Conservation (phyloP, 2,888 invertebrate species). For the Ichneumoninae sp. region DNA sequence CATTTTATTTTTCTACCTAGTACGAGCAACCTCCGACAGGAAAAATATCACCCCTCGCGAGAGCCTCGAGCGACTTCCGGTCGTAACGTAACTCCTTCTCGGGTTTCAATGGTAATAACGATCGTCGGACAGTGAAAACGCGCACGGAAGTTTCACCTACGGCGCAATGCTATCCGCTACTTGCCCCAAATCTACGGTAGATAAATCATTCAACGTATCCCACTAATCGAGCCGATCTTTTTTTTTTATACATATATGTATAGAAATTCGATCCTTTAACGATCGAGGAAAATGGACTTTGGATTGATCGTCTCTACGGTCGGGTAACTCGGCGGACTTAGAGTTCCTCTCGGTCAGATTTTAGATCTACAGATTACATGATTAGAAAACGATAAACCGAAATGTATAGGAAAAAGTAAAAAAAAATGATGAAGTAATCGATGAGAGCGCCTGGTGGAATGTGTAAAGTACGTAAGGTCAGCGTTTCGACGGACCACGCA, state of each 20-base stretch:
- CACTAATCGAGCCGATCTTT: background rate
- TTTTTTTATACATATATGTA: background rate
- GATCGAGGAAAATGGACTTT: background rate
- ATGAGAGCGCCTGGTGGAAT: slow-evolving; percentile 49
- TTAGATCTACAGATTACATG: background rate
- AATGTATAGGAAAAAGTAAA: background rate
- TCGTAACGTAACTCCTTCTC: slow-evolving; percentile 13
- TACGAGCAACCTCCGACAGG: background rate
- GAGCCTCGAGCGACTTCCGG: slow-evolving; percentile 32
- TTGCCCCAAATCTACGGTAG: slow-evolving; percentile 13
- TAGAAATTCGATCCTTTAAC: background rate
- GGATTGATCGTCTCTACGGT: too few relatives aligned
- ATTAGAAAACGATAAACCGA: slow-evolving; percentile 7
- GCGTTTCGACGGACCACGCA: slow-evolving; percentile 78
- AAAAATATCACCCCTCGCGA: slow-evolving; percentile 24
- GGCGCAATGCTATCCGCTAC: slow-evolving; percentile 23
- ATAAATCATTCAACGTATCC: background rate
- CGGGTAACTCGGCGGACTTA: background rate
- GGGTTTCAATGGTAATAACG: slow-evolving; percentile 7
- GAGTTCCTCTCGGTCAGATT: slow-evolving; percentile 27
- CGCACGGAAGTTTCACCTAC: slow-evolving; percentile 44
- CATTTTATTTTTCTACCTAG: background rate
- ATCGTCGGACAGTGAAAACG: slow-evolving; percentile 8
- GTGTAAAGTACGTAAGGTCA: slow-evolving; percentile 81
- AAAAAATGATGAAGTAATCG: slow-evolving; percentile 50